Evolutionary conservation across 1,140 invertebrate species (phyloP), one percentile per base, ranked within the genome.

Genomic region (Paraescarpia echinospica): DNA sequence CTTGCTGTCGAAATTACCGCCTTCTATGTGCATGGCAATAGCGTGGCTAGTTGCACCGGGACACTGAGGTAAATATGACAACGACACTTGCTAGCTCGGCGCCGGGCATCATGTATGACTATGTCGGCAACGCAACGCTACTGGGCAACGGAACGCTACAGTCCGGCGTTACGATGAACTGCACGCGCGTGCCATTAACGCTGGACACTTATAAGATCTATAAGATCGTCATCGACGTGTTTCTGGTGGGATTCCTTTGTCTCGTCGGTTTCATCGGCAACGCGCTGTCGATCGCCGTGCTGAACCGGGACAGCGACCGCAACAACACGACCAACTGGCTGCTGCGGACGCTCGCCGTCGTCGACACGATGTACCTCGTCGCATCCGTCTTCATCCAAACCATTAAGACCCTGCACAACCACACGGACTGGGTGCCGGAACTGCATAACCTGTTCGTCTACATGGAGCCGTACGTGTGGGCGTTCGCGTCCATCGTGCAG

Each of bases 371-470:
- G n/a, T 93, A 93, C 35, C 92, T 93, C 48, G 35, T 93, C n/a
- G 91, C 93, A 12, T 93, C 92, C 92, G 22, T 93, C 18, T 93
- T 92, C 92, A 93, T 93, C 90, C 93, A 93, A 34, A 34, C 93
- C 27, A 33, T 93, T 14, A 92, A 91, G 41, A 92, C 92, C 9
- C 35, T 93, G 33, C 41, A 35, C 51, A 41, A 92, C 22, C 35
- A 91, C n/a, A 93, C 93, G 1, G 90, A 93, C 33, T 93, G 92
- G 92, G 31, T 91, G 27, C 92, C 92, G 27, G 33, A 34, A 18
- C 31, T 93, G 34, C 35, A 90, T 2, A 34, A 77, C 35, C 31
- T 35, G 33, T 93, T 92, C 91, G 59, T 91, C 41, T 91, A 92
- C 89, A 93, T 92, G 88, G 90, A 91, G 34, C 89, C 89, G 14